These are phyloP conservation scores for Montipora capricornis DNA, from an alignment of 64 coral and sea anemone species.

Conservation along the genomic window DNA sequence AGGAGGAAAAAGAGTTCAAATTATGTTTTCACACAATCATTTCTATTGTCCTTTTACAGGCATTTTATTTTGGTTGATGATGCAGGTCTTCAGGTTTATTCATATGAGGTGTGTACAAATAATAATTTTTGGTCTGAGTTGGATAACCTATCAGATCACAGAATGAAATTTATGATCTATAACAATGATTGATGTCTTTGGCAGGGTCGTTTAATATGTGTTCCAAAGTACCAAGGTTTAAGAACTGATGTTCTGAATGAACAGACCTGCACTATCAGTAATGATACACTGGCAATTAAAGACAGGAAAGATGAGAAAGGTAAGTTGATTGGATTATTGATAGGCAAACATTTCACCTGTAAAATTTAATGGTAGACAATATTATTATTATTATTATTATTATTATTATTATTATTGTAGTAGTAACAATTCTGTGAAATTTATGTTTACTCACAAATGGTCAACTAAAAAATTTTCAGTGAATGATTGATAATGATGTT, in stretches of 20 bases:
- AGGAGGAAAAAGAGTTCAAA: no score
- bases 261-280: slow-evolving; percentile 92
- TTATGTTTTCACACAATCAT: background rate
- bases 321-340: slow-evolving; percentile 4
- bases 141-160: no score
- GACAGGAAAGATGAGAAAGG: slow-evolving; percentile 98
- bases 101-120: slow-evolving; percentile 83
- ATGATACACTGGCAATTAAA: slow-evolving; percentile 93
- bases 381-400: no score
- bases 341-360: background rate
- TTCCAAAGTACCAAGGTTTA: slow-evolving; percentile 89
- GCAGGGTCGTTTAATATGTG: slow-evolving; percentile 86
- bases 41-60: slow-evolving; percentile 37
- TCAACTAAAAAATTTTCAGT: no score
- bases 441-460: no score
- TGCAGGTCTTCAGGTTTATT: slow-evolving; percentile 95
- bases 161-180: background rate
- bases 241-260: slow-evolving; percentile 94
- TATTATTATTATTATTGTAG: no score
- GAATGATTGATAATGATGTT: no score
- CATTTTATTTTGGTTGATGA: slow-evolving; percentile 97
- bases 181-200: background rate
- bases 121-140: background rate
- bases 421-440: no score
- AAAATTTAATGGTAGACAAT: no score